Evolutionary conservation across 2,113 vertebrate genomes (phyloP).

Genomic region (Rhineura floridana): DNA sequence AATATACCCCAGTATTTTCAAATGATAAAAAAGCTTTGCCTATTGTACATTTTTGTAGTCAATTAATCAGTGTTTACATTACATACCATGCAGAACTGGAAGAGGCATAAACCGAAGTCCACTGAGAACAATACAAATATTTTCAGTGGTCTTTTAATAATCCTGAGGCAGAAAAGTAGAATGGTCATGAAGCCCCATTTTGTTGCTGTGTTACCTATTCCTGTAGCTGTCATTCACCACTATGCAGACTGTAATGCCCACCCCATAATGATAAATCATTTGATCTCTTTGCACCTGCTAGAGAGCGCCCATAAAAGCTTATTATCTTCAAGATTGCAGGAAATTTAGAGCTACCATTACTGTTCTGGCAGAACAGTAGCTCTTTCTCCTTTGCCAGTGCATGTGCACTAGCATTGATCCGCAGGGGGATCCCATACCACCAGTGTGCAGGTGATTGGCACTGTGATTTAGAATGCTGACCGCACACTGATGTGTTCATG

Average conservation of each 20-base stretch:
- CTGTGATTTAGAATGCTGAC: neutral
- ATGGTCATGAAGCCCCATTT: neutral
- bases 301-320: constrained; percentile 5
- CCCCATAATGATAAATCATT: constrained; percentile 10
- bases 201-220: neutral
- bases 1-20: neutral
- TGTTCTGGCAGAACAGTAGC: neutral
- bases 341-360: constrained; percentile 11
- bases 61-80: neutral
- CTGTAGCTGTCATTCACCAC: neutral
- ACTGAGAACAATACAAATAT: neutral
- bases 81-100: neutral
- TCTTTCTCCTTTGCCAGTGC: neutral
- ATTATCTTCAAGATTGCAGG: constrained; percentile 1
- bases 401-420: neutral
- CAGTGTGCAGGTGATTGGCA: neutral
- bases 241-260: accelerated
- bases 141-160: neutral
- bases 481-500: neutral
- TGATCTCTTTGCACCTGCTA: neutral
- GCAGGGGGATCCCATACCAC: neutral
- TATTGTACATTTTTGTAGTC: neutral
- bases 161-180: neutral
- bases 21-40: neutral
- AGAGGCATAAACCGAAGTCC: neutral